Conservation (phyloP, 1,140 invertebrate species). For the Hermetia illucens region DNA sequence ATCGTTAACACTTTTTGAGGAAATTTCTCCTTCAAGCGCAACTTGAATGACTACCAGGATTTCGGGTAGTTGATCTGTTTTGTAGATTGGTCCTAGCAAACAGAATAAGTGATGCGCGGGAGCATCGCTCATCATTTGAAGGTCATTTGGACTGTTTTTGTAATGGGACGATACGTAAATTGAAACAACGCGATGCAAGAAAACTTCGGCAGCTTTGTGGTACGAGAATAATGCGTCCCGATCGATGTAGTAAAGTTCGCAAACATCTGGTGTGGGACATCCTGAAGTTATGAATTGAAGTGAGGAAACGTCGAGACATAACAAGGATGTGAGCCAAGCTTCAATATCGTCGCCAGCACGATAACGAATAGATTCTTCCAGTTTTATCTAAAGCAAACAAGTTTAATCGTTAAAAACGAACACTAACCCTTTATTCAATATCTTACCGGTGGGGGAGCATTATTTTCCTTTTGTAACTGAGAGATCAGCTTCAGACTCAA, state of each 20-base stretch:
- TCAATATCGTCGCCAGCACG: constrained; percentile 78
- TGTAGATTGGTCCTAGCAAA: constrained; percentile 69
- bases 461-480: constrained; percentile 54
- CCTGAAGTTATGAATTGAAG: constrained; percentile 50
- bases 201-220: constrained; percentile 88
- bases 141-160: constrained; percentile 97
- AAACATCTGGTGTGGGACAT: constrained; percentile 74
- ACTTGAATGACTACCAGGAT: constrained; percentile 87
- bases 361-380: constrained; percentile 95
- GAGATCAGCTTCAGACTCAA: constrained; percentile 90
- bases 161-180: constrained; percentile 97
- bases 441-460: constrained; percentile 35
- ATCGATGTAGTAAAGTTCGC: constrained; percentile 85
- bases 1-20: constrained; percentile 56
- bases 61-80: constrained; percentile 66
- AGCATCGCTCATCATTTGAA: constrained; percentile 97
- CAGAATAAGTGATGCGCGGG: constrained; percentile 97
- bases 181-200: constrained; percentile 82
- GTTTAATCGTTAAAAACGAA: neutral
- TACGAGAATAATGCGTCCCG: constrained; percentile 95
- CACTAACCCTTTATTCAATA: neutral
- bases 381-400: constrained; percentile 38
- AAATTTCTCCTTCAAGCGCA: constrained; percentile 91
- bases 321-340: constrained; percentile 77
- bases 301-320: constrained; percentile 78